A percentile compares a stretch with the other conserved stretches of the same genome.
Conservation (phyloP, 2,797 vertebrate species). For the Notamacropus eugenii region DNA sequence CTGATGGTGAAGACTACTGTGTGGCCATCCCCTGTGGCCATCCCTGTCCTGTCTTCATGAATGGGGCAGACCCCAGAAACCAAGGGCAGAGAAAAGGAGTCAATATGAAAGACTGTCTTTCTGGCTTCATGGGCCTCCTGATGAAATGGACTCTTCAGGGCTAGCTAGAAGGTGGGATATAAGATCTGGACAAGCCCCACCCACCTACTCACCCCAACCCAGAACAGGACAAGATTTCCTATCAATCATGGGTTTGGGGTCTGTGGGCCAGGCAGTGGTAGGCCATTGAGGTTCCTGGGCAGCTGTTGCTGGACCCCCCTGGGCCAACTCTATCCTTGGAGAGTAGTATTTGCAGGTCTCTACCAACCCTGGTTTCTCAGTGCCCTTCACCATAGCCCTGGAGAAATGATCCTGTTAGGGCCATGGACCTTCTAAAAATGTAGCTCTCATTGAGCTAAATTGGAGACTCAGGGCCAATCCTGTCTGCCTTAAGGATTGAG, state of each 20-base stretch:
- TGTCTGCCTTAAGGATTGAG: neutral
- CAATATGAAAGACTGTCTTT: neutral
- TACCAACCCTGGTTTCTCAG: neutral
- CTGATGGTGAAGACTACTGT: neutral
- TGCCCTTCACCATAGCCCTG: neutral
- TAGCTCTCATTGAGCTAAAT: neutral
- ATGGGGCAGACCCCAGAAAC: neutral
- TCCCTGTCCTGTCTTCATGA: conserved; percentile 57
- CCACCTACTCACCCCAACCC: neutral
- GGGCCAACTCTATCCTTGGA: neutral
- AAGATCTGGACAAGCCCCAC: neutral
- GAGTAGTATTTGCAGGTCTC: neutral
- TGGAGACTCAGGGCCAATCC: neutral
- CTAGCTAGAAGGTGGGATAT: neutral
- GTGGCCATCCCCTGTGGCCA: neutral
- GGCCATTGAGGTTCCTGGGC: neutral
- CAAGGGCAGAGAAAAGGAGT: neutral
- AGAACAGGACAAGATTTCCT: neutral
- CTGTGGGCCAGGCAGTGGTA: neutral
- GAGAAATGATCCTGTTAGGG: neutral
- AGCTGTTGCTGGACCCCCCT: neutral
- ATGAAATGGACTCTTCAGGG: neutral
- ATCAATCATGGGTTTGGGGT: neutral
- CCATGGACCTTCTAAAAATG: neutral
- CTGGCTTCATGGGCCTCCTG: neutral